phyloP scores from a whole-genome alignment of 2,888 invertebrate species.

The Hemithea aestivaria region DNA sequence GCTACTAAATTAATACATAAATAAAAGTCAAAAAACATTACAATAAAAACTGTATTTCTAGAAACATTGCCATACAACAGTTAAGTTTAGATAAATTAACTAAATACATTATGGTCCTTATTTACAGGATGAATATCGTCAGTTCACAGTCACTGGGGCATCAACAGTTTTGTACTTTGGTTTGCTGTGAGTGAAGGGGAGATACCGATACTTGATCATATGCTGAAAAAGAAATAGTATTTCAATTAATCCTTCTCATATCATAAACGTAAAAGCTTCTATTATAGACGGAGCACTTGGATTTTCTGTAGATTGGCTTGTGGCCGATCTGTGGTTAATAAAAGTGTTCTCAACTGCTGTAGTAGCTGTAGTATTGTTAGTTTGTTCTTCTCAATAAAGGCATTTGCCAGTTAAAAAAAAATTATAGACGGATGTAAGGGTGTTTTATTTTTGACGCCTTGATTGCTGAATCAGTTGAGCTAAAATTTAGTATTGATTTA shows the following conservation, averaged over 20 bases:
- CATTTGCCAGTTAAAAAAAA: no score
- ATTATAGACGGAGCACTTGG: no score
- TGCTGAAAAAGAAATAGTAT: slow-evolving; percentile 83
- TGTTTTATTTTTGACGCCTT: no score
- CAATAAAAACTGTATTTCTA: slow-evolving; percentile 75
- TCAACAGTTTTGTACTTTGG: slow-evolving; percentile 90
- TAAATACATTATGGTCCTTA: slow-evolving; percentile 45
- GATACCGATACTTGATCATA: slow-evolving; percentile 99
- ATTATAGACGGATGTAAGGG: no score
- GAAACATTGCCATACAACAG: slow-evolving; percentile 71
- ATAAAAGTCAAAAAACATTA: slow-evolving; percentile 58
- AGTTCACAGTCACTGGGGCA: slow-evolving; percentile 62
- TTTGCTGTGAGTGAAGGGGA: slow-evolving; percentile 99
- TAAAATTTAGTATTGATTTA: no score
- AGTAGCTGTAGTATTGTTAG: no score
- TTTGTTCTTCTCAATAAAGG: no score
- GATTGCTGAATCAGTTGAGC: no score
- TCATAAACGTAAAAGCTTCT: no score
- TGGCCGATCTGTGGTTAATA: no score
- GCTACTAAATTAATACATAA: neutral
- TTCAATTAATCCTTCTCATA: neutral
- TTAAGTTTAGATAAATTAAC: slow-evolving; percentile 60
- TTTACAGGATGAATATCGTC: slow-evolving; percentile 44
- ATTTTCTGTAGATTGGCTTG: no score
- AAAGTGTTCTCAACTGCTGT: no score